Evolutionary conservation across 2,888 invertebrate genomes (phyloP).

Genomic region (Nysson spinosus): DNA sequence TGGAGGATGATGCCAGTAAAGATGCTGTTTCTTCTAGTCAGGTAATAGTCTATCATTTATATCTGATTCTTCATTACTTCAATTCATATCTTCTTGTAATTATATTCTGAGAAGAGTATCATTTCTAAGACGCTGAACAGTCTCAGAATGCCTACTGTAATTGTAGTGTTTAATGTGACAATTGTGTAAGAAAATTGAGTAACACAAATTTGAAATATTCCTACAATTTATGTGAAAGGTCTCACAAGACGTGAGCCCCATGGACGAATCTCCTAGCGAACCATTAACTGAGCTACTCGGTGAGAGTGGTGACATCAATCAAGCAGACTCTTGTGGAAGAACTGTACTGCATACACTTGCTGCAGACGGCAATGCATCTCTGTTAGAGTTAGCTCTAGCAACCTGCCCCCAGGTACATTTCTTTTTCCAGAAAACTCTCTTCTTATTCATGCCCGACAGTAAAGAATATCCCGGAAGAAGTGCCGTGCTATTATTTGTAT

Average conservation of each 20-base stretch:
- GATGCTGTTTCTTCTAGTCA: conserved; percentile 77
- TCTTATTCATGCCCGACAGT: background rate
- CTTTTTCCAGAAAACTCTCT: background rate
- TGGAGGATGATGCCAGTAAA: conserved; percentile 72
- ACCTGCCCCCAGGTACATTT: conserved; percentile 79
- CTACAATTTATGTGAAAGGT: conserved; percentile 56
- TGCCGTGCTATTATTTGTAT: background rate
- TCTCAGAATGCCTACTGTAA: no score
- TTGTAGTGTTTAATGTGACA: no score
- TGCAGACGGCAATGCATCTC: conserved; percentile 85
- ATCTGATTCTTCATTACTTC: no score
- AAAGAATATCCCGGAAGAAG: background rate
- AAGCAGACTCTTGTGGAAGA: conserved; percentile 81
- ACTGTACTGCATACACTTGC: conserved; percentile 87
- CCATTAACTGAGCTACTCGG: conserved; percentile 77
- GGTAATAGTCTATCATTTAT: no score
- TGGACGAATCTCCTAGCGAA: conserved; percentile 75
- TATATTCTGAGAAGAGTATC: no score
- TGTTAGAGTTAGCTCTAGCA: conserved; percentile 82
- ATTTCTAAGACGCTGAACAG: no score
- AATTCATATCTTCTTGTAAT: no score
- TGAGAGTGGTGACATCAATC: conserved; percentile 78
- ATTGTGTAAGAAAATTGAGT: no score
- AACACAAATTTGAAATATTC: no score
- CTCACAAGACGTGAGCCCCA: conserved; percentile 74